Evolutionary conservation across 2,113 vertebrate genomes (phyloP), one percentile per base, ranked within the genome.

Genomic region (Fulica atra): DNA sequence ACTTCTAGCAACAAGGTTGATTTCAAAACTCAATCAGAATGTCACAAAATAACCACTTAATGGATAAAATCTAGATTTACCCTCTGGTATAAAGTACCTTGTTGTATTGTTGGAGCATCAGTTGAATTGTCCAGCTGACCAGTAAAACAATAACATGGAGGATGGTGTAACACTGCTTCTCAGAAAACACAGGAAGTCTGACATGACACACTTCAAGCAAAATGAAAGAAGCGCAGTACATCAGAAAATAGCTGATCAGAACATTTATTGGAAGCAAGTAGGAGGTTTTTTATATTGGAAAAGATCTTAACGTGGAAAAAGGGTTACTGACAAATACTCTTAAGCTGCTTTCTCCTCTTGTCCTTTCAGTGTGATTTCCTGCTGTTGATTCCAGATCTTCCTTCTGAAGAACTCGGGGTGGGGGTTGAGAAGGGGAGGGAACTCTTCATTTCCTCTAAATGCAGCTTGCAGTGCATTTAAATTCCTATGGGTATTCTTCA

Each of bases 341-440:
- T 66, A 36, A 36, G 5, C 10, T 68, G 1, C 7, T 44, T 66
- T 13, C 13, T 82, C 42, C 8, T 69, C 6, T 36, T 29, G 8
- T 6, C 0, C 16, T 53, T 86, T 26, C 46, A 63, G 10, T 24
- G n/a, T 48, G 29, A 65, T 82, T 74, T 89, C 48, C n/a, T 13
- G 15, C 36, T 76, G 13, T 3, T 74, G 53, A 26, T 16, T 33
- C 40, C 31, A 81, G 35, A 35, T 73, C 28, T 91, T 72, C 48
- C 26, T 65, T 86, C 51, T 74, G 63, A 56, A 59, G 54, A 50
- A 35, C n/a, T 68, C 1, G 4, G 53, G 33, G 23, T 19, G 12
- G 13, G 26, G 7, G 3, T 1, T 16, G 23, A 11, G 3, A 2
- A 11, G 3, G 26, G 12, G 7, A 66, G 4, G 20, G 7, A 71